Conservation (phyloP, 1,140 invertebrate species). For the Macrocentrus cingulum region DNA sequence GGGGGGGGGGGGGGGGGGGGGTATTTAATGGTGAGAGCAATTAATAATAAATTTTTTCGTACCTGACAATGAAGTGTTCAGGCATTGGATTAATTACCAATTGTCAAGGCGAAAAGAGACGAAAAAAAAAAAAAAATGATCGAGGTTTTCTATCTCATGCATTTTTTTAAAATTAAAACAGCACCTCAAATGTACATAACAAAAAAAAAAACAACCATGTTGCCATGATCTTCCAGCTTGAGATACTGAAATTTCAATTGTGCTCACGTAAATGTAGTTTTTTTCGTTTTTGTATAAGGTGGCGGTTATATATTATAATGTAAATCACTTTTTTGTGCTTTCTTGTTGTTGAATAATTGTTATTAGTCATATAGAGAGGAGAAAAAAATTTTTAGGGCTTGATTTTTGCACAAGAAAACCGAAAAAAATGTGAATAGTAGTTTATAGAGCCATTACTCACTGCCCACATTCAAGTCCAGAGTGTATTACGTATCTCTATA, state of each 20-base stretch:
- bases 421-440: conserved; percentile 3
- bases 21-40: no score
- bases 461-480: conserved; percentile 30
- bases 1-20: no score
- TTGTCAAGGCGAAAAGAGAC: no score
- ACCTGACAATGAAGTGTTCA: conserved; percentile 10
- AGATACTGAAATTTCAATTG: not conserved
- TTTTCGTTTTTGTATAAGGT: conserved; percentile 15
- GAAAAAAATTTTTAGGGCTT: no score
- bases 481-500: no score
- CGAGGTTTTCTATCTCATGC: not conserved
- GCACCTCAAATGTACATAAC: not conserved
- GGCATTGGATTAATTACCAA: conserved; percentile 12
- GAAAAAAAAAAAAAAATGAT: conserved; percentile 1
- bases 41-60: no score
- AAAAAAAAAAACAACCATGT: not conserved
- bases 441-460: conserved; percentile 33
- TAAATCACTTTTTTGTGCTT: conserved; percentile 28
- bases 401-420: conserved; percentile 14
- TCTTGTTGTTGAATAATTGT: conserved; percentile 28
- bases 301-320: conserved; percentile 28
- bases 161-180: not conserved
- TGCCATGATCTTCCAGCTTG: not conserved
- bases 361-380: not conserved
- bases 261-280: no score